Evolutionary conservation across 2,113 vertebrate species (phyloP).

Genomic region (Passer domesticus): DNA sequence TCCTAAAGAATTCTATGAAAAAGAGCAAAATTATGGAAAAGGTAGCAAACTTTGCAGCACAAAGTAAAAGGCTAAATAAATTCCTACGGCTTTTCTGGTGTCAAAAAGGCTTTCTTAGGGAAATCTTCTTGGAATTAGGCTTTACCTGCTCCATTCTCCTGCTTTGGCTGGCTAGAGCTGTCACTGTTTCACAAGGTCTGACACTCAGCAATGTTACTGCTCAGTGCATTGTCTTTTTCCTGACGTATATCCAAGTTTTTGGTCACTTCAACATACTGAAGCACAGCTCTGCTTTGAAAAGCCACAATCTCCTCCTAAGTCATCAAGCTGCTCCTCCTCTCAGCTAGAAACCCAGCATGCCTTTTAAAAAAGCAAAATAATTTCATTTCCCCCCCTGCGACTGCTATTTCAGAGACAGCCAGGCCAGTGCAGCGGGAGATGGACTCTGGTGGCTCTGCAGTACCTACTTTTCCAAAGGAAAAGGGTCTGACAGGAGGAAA

Average conservation of each 20-base stretch:
- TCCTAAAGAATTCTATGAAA: neutral
- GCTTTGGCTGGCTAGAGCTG: neutral
- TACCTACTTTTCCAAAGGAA: neutral
- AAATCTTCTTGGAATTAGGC: neutral
- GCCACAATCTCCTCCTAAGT: neutral
- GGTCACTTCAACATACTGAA: fast-evolving
- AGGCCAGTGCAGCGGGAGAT: neutral
- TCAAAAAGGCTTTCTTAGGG: neutral
- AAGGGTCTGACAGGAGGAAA: neutral
- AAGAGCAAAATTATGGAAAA: neutral
- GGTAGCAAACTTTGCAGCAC: neutral
- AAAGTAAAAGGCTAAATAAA: neutral
- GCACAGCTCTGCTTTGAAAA: neutral
- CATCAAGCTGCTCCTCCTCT: neutral
- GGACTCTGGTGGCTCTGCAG: neutral
- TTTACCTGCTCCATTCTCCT: neutral
- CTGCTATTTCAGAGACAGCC: neutral
- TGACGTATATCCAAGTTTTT: neutral
- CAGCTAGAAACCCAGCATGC: neutral
- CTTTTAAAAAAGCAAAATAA: neutral
- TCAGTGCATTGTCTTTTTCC: neutral
- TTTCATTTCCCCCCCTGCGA: fast-evolving
- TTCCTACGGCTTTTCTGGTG: neutral
- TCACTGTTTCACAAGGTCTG: neutral
- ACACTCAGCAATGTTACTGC: neutral